Conservation (phyloP, 2,797 vertebrate species). For the Platyrinchus mystaceus region DNA sequence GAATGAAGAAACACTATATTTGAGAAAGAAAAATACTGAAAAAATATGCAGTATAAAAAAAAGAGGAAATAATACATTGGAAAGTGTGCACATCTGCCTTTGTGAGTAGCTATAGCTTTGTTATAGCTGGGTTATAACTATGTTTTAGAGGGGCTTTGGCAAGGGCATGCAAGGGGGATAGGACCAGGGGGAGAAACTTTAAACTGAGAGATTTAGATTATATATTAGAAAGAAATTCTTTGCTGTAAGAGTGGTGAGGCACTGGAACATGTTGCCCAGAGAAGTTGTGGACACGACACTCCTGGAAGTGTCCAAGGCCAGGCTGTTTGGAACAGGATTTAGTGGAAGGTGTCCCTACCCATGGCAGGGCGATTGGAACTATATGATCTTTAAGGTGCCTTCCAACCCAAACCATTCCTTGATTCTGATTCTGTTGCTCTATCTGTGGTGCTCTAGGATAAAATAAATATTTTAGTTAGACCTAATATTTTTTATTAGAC, state of each 20-base stretch:
- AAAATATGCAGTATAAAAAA: neutral
- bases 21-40: neutral
- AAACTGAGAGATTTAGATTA: neutral
- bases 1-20: neutral
- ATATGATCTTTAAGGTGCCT: neutral
- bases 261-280: neutral
- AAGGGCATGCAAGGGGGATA: neutral
- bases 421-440: neutral
- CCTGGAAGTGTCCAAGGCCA: neutral
- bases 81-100: neutral
- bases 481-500: neutral
- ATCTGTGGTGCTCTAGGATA: neutral
- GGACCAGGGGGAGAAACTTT: neutral
- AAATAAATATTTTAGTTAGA: neutral
- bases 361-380: rapidly evolving
- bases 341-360: neutral
- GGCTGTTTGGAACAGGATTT: neutral
- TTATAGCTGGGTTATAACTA: neutral
- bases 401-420: neutral
- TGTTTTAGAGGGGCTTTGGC: neutral
- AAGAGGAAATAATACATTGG: neutral
- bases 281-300: neutral
- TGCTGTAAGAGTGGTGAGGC: neutral
- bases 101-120: neutral
- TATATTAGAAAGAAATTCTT: neutral